A percentile compares a stretch with the other conserved stretches of the same genome.
phyloP scores from a whole-genome alignment of 2,113 vertebrate species.

The Petromus typicus region DNA sequence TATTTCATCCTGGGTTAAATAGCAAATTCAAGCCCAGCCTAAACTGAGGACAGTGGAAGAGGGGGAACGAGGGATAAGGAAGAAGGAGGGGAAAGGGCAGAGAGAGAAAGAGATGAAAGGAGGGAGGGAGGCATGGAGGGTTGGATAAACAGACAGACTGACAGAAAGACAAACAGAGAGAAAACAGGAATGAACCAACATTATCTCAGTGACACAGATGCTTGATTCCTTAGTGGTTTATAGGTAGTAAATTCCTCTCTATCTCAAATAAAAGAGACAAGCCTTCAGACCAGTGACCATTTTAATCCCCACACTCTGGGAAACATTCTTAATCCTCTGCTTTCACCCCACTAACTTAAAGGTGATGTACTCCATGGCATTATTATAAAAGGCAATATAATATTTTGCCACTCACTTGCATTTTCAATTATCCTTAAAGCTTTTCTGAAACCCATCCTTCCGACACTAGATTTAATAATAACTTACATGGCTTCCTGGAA shows the following conservation, averaged over 20 bases:
- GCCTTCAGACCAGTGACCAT: neutral
- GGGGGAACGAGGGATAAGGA: no score
- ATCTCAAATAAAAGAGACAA: constrained; percentile 17
- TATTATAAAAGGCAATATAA: neutral
- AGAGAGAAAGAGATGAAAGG: neutral
- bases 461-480: neutral
- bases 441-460: neutral
- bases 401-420: neutral
- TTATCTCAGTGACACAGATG: neutral
- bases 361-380: neutral
- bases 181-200: neutral
- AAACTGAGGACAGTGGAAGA: neutral
- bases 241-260: neutral
- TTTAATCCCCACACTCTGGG: neutral
- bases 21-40: neutral
- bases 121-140: neutral
- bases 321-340: neutral
- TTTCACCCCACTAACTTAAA: neutral
- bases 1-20: constrained; percentile 6
- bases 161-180: neutral
- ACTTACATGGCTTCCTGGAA: neutral
- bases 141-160: neutral
- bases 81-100: neutral
- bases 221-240: neutral
- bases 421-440: neutral